Percentiles rank a stretch among this genome's conserved stretches.
phyloP scores from a whole-genome alignment of 2,113 vertebrate species.

The Gorsachius goisagi region DNA sequence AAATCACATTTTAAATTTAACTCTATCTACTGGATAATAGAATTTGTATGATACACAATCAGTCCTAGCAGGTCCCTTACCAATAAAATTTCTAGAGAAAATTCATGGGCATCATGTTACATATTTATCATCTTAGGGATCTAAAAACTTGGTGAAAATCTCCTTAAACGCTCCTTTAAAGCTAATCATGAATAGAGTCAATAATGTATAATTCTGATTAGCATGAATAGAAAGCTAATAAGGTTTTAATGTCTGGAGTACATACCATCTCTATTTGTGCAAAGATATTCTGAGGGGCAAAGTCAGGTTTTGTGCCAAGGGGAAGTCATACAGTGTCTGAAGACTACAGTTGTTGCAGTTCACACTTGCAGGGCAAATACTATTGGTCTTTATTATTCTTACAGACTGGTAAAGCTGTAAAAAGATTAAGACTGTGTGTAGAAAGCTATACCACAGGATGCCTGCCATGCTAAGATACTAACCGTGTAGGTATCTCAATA shows the following conservation, averaged over 20 bases:
- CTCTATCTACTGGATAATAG: not conserved
- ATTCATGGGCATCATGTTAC: not conserved
- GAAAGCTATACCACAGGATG: not conserved
- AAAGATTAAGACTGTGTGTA: not conserved
- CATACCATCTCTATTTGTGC: not conserved
- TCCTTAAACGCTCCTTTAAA: not conserved
- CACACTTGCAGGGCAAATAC: not conserved
- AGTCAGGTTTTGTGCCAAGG: not conserved
- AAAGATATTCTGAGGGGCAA: not conserved
- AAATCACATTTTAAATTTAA: conserved; percentile 8
- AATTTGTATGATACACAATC: not conserved
- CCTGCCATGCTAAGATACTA: not conserved
- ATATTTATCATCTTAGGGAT: not conserved
- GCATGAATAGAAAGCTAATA: not conserved
- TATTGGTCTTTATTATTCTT: not conserved
- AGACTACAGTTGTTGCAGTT: not conserved
- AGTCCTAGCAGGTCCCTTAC: not conserved
- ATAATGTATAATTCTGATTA: not conserved
- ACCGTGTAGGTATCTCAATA: not conserved
- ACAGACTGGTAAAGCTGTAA: not conserved
- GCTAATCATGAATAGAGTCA: not conserved
- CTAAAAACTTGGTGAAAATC: not conserved
- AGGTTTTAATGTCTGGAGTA: not conserved
- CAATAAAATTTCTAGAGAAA: not conserved
- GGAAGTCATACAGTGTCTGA: not conserved